Base-by-base conservation (phyloP, 1,140 invertebrate species). In the Parapsyche elsis region DNA sequence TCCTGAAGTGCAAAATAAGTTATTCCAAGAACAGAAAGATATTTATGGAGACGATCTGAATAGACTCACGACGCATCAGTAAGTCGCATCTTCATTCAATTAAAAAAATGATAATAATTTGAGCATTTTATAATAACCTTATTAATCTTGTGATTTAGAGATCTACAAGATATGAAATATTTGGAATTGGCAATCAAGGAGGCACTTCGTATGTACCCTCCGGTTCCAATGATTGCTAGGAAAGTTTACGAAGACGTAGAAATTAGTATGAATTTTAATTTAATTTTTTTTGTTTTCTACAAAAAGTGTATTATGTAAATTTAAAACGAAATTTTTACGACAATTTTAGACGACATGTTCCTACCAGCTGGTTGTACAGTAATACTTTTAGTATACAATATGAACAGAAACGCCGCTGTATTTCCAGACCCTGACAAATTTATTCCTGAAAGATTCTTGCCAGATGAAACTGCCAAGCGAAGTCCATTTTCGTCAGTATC, bases 371-470 rank as follows among this genome's bases (percentile, higher is more conserved):
- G 88, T 1, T 86, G 88, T 1, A 85, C 87, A 0, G 61, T 90
- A 0, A 74, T 88, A 0, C 73, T 93, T 0, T 86, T 90, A 71
- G 88, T 92, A 1, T 90, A 90, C 21, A 87, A 90, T 64, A 86
- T 94, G 74, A 94, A 95, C 80, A 88, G 91, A 74, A 88, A 93
- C 85, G 89, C 92, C 0, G 86, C 88, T 0, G 59, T 86, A 45
- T 96, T 92, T 84, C 91, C 94, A 44, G 91, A 96, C 84, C 95
- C 95, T 0, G 87, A 93, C 10, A 88, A 86, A 5, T 97, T 95
- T 84, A 88, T 92, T 84, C 95, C 96, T 0, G 94, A 96, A 23
- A 88, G 95, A 84, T 96, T 96, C 87, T 85, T 91, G 16, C 87
- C 89, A 0, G 90, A 92, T 71, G 90, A 91, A 45, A 70, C 83